Evolutionary conservation across 2,113 vertebrate species (phyloP).

Genomic region (Xenus cinereus): DNA sequence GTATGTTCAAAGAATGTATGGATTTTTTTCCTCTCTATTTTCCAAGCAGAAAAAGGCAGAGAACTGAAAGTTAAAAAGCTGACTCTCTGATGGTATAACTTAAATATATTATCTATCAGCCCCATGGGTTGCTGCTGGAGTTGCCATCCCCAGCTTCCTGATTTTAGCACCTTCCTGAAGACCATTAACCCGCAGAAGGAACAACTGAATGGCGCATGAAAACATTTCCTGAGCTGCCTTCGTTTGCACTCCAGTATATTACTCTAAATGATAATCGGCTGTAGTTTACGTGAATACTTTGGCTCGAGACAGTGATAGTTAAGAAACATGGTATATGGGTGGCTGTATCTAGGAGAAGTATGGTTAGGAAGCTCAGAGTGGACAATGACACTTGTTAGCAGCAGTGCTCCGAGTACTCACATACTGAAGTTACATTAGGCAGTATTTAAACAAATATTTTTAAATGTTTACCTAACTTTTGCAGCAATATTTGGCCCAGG

Average conservation of each 20-base stretch:
- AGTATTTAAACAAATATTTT: background rate
- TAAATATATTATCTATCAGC: background rate
- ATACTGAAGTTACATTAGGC: too few relatives aligned
- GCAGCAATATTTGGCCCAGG: background rate
- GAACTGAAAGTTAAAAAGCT: background rate
- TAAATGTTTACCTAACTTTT: background rate
- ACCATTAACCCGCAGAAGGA: background rate
- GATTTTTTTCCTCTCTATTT: background rate
- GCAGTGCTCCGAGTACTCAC: fast-evolving
- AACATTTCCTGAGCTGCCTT: background rate
- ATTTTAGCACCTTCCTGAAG: background rate
- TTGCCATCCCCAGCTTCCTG: background rate
- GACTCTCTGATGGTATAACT: background rate
- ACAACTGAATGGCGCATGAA: background rate
- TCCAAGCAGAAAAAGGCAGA: background rate
- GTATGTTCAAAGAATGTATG: background rate
- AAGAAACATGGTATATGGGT: background rate
- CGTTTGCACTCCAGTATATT: background rate
- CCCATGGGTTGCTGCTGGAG: background rate
- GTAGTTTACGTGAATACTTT: background rate
- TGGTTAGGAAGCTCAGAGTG: background rate
- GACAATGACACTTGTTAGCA: background rate
- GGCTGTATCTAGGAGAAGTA: background rate
- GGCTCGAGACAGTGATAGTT: background rate
- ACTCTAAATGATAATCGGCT: background rate